phyloP scores from a whole-genome alignment of 2,888 invertebrate species.

The Glyphotaelius pellucidus region DNA sequence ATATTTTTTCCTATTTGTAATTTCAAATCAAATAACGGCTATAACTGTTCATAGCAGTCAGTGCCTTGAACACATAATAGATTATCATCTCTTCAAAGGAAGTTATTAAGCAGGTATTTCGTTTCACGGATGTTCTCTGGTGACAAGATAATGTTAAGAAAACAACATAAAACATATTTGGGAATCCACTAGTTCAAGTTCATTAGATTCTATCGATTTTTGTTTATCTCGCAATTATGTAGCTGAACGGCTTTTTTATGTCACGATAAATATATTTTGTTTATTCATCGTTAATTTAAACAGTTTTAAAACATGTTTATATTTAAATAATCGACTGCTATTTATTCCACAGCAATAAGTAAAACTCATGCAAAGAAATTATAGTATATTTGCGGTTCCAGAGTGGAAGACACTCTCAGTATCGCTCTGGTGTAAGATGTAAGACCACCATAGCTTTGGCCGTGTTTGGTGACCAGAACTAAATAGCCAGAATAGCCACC shows the following conservation, averaged over 20 bases:
- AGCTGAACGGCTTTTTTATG: neutral
- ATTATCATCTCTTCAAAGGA: slow-evolving; percentile 22
- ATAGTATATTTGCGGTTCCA: no score
- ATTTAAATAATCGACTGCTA: neutral
- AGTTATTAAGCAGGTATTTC: slow-evolving; percentile 8
- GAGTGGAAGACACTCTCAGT: no score
- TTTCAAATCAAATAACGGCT: slow-evolving; percentile 33
- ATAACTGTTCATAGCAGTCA: slow-evolving; percentile 8
- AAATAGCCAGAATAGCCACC: no score
- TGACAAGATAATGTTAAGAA: neutral
- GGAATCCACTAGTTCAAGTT: neutral
- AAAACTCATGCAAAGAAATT: no score
- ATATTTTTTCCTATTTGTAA: slow-evolving; percentile 30
- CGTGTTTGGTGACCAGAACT: no score
- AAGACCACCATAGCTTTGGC: no score
- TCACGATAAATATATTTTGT: neutral
- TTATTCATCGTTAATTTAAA: neutral
- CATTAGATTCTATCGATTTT: neutral
- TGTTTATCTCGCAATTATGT: neutral
- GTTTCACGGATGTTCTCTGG: slow-evolving; percentile 2
- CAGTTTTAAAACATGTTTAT: neutral
- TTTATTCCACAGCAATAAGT: neutral
- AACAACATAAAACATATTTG: neutral
- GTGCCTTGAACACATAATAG: neutral
- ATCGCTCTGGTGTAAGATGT: no score